Percentiles rank a stretch among this genome's conserved stretches.
These are phyloP conservation scores for Cherax quadricarinatus DNA, from an alignment of 1,140 invertebrate genomes.

Conservation along the genomic window DNA sequence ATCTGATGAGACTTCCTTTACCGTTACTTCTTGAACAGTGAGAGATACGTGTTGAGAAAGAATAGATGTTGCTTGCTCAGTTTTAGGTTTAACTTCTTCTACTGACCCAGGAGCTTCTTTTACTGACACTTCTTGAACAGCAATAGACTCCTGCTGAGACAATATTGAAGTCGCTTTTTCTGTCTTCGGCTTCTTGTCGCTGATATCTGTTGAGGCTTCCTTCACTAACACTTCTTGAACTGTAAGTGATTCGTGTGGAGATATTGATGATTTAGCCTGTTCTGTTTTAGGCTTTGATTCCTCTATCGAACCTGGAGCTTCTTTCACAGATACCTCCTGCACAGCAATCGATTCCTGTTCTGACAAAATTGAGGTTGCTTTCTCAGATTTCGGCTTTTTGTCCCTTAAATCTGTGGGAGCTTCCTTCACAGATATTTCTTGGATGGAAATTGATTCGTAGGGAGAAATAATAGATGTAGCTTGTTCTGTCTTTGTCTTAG, in stretches of 20 bases:
- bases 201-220: constrained; percentile 75
- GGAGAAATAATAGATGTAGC: constrained; percentile 45
- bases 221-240: constrained; percentile 79
- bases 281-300: constrained; percentile 44
- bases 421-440: constrained; percentile 46
- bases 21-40: constrained; percentile 64
- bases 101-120: constrained; percentile 20
- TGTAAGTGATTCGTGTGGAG: constrained; percentile 78
- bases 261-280: constrained; percentile 78
- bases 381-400: constrained; percentile 30
- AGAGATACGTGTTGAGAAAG: constrained; percentile 36
- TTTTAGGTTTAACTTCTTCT: constrained; percentile 34
- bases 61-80: constrained; percentile 44
- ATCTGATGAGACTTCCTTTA: constrained; percentile 4
- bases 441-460: constrained; percentile 27
- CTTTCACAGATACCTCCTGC: constrained; percentile 48
- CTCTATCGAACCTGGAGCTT: constrained; percentile 26
- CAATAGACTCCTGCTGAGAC: constrained; percentile 32
- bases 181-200: constrained; percentile 22
- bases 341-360: constrained; percentile 46
- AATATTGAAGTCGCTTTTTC: constrained; percentile 52
- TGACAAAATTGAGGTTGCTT: constrained; percentile 44
- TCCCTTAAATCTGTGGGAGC: constrained; percentile 11
- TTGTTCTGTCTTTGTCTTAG: constrained; percentile 42
- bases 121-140: constrained; percentile 26